Evolutionary conservation across 2,797 vertebrate genomes (phyloP), one percentile per base, ranked within the genome.

Genomic region (Hypotaenidia okinawae): DNA sequence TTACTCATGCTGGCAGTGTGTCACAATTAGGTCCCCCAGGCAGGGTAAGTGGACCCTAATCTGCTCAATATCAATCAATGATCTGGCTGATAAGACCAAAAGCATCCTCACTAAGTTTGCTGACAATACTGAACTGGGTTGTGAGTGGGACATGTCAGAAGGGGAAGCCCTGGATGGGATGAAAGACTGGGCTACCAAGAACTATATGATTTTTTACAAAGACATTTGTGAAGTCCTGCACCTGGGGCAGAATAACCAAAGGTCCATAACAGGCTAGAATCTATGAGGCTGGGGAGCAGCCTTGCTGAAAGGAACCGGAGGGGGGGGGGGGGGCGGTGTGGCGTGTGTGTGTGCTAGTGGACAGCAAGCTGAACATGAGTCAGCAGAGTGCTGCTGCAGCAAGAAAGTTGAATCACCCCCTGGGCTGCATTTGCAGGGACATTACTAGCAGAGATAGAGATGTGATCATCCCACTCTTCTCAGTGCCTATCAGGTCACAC

Each of bases 111-210:
- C 6, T 43, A 54, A 45, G 21, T 13, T 13, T 72, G 35, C 35
- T 64, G 15, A 37, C 68, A 51, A 58, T 10, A 32, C 30, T 33
- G 30, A 84, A 62, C 16, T 24, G 9, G 3, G 9, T 24, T 12
- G 18, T 0, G 0, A 69, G 24, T n/a, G 33, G 6, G 16, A 43
- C 22, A 47, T 1, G 2, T 51, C 14, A 77, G 43, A 58, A 78
- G 14, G 22, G 16, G 82, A 41, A 73, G 22, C 6, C 51, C 13
- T n/a, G 30, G 24, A 49, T 16, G 74, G 24, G n/a, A 22, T 72
- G 32, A 9, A 58, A 72, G 25, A 58, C 9, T 10, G 16, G 21
- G 25, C 32, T 69, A 47, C 17, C 6, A 32, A 87, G 35, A 66
- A 33, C 9, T 22, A 17, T 9, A 35, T 10, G 39, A 87, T 55